Evolutionary conservation across 2,113 vertebrate genomes (phyloP).

Genomic region (Crotalus tigris): DNA sequence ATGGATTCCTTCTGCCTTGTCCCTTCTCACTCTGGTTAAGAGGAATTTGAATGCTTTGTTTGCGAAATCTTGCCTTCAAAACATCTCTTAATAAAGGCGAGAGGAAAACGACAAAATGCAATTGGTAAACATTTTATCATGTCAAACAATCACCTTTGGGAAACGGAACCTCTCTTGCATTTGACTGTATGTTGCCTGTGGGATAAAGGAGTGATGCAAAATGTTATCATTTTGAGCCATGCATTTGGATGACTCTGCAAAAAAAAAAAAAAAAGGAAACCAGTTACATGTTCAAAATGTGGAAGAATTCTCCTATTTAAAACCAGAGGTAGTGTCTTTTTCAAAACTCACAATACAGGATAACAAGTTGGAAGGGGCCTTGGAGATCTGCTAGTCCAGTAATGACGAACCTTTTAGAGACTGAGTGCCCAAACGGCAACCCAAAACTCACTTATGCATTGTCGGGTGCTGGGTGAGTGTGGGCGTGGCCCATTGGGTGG

Average conservation of each 20-base stretch:
- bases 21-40: background rate
- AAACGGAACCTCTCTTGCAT: rapidly evolving
- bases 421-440: too few species aligned
- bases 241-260: rapidly evolving
- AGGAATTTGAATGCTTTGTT: rapidly evolving
- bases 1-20: background rate
- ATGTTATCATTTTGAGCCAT: rapidly evolving
- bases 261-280: background rate
- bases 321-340: background rate
- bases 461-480: too few species aligned
- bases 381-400: too few species aligned
- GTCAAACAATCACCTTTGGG: rapidly evolving
- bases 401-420: too few species aligned
- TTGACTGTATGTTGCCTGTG: background rate
- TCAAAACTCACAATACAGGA: background rate
- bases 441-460: too few species aligned
- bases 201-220: rapidly evolving
- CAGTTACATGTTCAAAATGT: background rate
- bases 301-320: background rate
- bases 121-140: rapidly evolving
- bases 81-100: background rate
- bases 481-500: too few species aligned
- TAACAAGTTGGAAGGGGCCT: too few species aligned
- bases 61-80: rapidly evolving
- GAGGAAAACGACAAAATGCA: background rate